These are phyloP conservation scores for Apodemus sylvaticus DNA, from an alignment of 2,113 vertebrate genomes.

Conservation along the genomic window DNA sequence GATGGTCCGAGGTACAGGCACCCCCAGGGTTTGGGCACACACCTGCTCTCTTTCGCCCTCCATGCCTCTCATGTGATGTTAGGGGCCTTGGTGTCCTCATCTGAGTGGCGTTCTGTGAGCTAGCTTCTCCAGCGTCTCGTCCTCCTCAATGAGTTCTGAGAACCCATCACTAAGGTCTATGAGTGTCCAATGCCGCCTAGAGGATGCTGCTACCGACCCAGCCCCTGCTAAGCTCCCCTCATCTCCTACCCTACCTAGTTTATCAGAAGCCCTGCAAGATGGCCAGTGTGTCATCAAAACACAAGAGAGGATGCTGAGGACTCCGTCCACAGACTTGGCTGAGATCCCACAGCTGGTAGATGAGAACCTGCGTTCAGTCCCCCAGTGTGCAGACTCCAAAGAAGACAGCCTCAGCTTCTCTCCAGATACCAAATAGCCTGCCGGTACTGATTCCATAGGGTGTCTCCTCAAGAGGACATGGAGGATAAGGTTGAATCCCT, in stretches of 20 bases:
- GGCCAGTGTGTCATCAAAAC: accelerated
- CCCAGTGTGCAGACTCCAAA: background rate
- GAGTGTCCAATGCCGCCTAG: background rate
- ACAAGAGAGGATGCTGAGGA: too few species aligned
- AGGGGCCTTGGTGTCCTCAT: background rate
- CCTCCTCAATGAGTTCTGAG: background rate
- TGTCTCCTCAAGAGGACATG: accelerated
- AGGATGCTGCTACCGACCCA: accelerated
- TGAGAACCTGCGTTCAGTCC: background rate
- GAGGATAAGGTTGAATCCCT: accelerated
- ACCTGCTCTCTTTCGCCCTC: background rate
- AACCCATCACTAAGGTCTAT: accelerated
- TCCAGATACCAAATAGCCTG: accelerated
- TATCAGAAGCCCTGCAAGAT: accelerated
- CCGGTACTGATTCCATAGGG: background rate
- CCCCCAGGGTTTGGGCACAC: background rate
- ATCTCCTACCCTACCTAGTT: accelerated
- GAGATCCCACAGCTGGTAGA: background rate
- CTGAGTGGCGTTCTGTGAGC: too few species aligned
- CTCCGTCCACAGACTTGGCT: background rate
- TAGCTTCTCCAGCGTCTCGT: accelerated
- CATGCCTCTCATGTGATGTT: background rate
- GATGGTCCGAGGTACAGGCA: accelerated
- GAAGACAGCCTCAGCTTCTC: background rate
- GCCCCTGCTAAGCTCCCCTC: accelerated